phyloP scores from a whole-genome alignment of 2,113 vertebrate species.

The Trachemys scripta region DNA sequence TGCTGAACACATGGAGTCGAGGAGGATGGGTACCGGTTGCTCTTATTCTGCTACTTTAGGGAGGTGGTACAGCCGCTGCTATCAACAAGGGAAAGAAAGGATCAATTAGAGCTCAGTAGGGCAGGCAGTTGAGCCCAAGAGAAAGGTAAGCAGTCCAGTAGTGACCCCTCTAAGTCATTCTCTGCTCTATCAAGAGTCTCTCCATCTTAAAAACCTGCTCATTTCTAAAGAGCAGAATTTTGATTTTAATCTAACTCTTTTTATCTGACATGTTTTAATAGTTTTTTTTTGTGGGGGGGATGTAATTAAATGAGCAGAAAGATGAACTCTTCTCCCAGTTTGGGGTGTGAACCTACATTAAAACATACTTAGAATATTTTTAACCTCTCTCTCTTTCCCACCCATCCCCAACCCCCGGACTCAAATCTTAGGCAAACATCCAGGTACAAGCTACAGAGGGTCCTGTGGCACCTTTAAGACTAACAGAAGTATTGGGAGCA shows the following conservation, averaged over 20 bases:
- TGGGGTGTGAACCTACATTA: not conserved
- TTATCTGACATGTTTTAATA: not conserved
- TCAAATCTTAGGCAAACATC: not conserved
- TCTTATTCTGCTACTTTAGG: not conserved
- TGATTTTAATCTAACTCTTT: not conserved
- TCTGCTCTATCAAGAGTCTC: not conserved
- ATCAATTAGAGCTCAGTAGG: not conserved
- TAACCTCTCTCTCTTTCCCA: not conserved
- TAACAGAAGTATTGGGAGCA: no score
- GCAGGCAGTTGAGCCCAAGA: not conserved
- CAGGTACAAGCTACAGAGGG: not conserved
- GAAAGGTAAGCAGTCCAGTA: no score
- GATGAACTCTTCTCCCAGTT: not conserved
- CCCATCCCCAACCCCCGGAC: not conserved
- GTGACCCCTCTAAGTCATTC: not conserved
- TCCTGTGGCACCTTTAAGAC: no score
- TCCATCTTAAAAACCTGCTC: not conserved
- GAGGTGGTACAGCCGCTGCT: not conserved
- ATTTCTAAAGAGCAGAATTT: not conserved
- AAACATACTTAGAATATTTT: not conserved
- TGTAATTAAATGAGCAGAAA: conserved; percentile 10
- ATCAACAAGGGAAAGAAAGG: not conserved
- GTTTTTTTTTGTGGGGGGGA: not conserved
- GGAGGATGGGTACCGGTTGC: not conserved
- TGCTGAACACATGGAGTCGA: not conserved